Evolutionary conservation across 2,113 vertebrate genomes (phyloP).

Genomic region (Hypomesus transpacificus): DNA sequence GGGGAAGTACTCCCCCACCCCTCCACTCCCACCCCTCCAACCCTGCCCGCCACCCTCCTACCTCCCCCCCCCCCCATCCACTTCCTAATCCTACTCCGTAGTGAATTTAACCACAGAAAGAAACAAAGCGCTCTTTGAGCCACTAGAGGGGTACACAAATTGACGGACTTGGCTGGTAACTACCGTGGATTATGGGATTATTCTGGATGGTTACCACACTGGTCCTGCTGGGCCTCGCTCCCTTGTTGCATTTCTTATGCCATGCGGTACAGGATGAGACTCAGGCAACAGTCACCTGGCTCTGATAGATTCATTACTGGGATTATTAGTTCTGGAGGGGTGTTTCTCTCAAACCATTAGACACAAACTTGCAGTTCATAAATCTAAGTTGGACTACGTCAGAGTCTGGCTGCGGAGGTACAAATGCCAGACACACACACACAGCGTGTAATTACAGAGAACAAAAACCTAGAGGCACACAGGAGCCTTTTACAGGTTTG

Average conservation of each 20-base stretch:
- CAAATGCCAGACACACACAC: not conserved
- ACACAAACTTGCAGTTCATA: not conserved
- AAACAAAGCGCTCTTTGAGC: not conserved
- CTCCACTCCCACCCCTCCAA: not conserved
- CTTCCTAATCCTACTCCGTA: not conserved
- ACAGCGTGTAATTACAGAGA: no score
- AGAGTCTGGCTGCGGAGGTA: not conserved
- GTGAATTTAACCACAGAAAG: not conserved
- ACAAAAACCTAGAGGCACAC: no score
- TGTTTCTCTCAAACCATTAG: not conserved
- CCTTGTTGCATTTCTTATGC: not conserved
- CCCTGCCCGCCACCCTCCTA: not conserved
- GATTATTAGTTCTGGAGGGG: constrained; percentile 4
- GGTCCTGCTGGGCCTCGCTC: not conserved
- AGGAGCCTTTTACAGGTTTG: no score
- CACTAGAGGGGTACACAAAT: not conserved
- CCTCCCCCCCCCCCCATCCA: not conserved
- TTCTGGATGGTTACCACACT: not conserved
- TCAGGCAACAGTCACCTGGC: not conserved
- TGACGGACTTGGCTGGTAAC: not conserved
- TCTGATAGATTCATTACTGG: constrained; percentile 2
- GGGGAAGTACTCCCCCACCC: not conserved
- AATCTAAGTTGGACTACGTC: not conserved
- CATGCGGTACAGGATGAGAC: not conserved
- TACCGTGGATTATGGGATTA: not conserved